A percentile compares a stretch with the other conserved stretches of the same genome.
Conservation (phyloP, 2,888 invertebrate species). For the Dendrolimus pini region DNA sequence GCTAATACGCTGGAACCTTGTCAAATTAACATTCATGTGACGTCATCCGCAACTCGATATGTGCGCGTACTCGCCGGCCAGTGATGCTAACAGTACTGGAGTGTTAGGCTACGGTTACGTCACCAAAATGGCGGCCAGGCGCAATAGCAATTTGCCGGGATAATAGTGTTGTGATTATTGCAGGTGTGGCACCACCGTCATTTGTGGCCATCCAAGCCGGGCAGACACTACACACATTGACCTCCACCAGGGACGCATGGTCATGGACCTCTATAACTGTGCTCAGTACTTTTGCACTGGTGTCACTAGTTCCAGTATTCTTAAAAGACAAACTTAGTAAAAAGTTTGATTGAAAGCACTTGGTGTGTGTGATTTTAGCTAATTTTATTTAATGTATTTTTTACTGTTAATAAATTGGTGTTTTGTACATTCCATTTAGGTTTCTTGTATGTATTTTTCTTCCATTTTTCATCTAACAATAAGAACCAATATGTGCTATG, state of each 20-base stretch:
- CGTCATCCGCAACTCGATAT: no score
- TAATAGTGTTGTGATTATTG: no score
- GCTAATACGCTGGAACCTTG: no score
- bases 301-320: conserved; percentile 92
- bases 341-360: conserved; percentile 81
- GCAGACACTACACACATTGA: conserved; percentile 94
- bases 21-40: no score
- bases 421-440: conserved; percentile 52
- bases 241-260: conserved; percentile 91
- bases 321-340: conserved; percentile 87
- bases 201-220: conserved; percentile 99
- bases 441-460: conserved; percentile 16
- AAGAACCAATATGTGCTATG: conserved; percentile 83
- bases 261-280: conserved; percentile 91
- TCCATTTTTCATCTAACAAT: conserved; percentile 68
- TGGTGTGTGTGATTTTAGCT: conserved; percentile 30
- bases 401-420: conserved; percentile 38
- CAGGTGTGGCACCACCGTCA: conserved; percentile 96
- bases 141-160: no score
- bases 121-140: no score
- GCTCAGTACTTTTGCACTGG: conserved; percentile 85
- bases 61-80: no score
- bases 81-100: no score
- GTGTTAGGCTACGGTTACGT: no score
- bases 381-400: conserved; percentile 40